Conservation (phyloP, 2,797 vertebrate genomes). For the Lindbergichthys nudifrons region DNA sequence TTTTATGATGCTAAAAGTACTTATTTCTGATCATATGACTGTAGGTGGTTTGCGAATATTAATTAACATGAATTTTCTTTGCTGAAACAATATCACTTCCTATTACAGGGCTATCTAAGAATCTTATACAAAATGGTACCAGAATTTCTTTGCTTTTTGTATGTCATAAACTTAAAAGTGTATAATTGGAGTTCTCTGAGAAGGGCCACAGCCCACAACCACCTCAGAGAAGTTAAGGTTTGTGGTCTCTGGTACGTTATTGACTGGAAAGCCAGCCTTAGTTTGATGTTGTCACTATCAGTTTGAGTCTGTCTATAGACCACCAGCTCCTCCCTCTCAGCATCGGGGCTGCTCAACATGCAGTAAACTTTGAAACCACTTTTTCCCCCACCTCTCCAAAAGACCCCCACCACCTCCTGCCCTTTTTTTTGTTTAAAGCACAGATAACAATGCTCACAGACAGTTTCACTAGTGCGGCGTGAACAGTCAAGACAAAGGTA, state of each 20-base stretch:
- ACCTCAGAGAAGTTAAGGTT: slow-evolving; percentile 63
- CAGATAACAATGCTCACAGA: not conserved
- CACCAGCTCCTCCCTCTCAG: slow-evolving; percentile 27
- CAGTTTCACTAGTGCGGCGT: slow-evolving; percentile 23
- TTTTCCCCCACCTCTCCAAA: slow-evolving; percentile 1
- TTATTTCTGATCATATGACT: not conserved
- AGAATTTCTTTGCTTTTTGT: not conserved
- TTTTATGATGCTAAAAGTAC: not conserved
- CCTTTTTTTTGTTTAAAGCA: not conserved
- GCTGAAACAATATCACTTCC: not conserved
- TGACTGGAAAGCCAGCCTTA: slow-evolving; percentile 55
- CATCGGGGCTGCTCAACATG: not conserved
- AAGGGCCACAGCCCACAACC: slow-evolving; percentile 39
- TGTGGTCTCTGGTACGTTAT: slow-evolving; percentile 32
- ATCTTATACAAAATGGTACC: not conserved
- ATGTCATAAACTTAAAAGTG: not conserved
- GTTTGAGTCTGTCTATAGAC: slow-evolving; percentile 13
- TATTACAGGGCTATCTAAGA: not conserved
- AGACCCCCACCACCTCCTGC: no score
- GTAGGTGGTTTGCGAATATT: not conserved
- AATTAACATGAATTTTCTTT: not conserved
- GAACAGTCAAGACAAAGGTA: slow-evolving; percentile 45
- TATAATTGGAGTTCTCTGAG: accelerated
- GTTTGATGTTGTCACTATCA: slow-evolving; percentile 11
- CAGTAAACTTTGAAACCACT: slow-evolving; percentile 32